Percentiles rank a stretch among this genome's conserved stretches.
phyloP scores from a whole-genome alignment of 2,888 invertebrate species.

The Ryuthela nishihirai region DNA sequence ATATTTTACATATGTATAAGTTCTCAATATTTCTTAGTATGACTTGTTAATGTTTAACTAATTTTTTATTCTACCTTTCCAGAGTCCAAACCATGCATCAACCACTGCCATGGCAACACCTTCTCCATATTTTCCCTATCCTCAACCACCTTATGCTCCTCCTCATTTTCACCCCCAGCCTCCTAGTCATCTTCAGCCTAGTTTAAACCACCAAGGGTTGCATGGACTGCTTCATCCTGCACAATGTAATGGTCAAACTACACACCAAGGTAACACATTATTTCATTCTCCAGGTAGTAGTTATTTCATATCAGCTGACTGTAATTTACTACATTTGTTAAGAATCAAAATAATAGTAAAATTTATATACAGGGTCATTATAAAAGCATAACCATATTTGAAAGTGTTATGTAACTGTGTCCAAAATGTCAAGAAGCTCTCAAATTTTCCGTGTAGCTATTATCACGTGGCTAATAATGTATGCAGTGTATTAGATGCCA shows the following conservation, averaged over 20 bases:
- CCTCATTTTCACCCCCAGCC: conserved; percentile 30
- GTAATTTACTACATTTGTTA: no score
- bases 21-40: background rate
- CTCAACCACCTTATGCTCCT: conserved; percentile 19
- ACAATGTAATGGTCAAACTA: conserved; percentile 30
- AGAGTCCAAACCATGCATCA: conserved; percentile 32
- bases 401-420: no score
- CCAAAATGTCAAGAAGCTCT: no score
- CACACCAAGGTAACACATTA: conserved; percentile 16
- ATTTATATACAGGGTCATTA: no score
- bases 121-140: conserved; percentile 26
- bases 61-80: background rate
- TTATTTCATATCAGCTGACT: no score
- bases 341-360: no score
- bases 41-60: background rate
- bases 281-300: no score
- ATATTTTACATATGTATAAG: no score
- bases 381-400: no score
- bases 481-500: no score
- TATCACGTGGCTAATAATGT: no score
- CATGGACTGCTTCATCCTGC: conserved; percentile 19
- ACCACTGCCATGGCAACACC: conserved; percentile 13
- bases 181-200: conserved; percentile 35
- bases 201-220: conserved; percentile 22
- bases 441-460: no score